Base-by-base conservation (phyloP, 2,797 vertebrate species). In the Cryptoprocta ferox region DNA sequence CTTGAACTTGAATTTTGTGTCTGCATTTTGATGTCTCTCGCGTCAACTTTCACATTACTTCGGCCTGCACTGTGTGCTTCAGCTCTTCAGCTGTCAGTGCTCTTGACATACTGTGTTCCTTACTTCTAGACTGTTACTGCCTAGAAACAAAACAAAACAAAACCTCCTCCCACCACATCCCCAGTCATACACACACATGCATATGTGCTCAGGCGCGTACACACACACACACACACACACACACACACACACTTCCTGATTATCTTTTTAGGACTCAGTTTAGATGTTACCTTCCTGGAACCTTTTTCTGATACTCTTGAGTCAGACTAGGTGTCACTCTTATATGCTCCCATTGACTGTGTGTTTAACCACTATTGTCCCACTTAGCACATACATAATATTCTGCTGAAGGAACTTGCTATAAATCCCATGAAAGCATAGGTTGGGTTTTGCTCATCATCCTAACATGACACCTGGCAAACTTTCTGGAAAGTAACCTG, bases 11-110 rank as follows among this genome's bases (percentile, higher is more conserved):
- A 21, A 12, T 66, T 56, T 1, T 21, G 2, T 82, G 45, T 63
- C 48, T 86, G 30, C 63, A 70, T 63, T 82, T 93, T 39, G 26
- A 12, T 85, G 70, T 89, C 83, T 73, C 19, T 56, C 6, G 6
- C 48, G 13, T 66, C 53, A 42, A 37, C 21, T 76, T 37, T 45
- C 9, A 6, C 0, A 21, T 78, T 21, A 28, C 35, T 5, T 2
- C 11, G 21, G 6, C 39, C 45, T 70, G 14, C 1, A 10, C 24
- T 50, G 0, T 65, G 6, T 28, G 12, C 59, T 90, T 28, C 12
- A 75, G 10, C 5, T 30, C 48, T 53, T 84, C 32, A 21, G n/a
- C 30, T 75, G 1, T 73, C 37, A 59, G 2, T 95, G 94, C 18
- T 79, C 18, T 75, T 37, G 39, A 59, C 53, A 93, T 63, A 6